Evolutionary conservation across 2,113 vertebrate species (phyloP).

Genomic region (Oxyura jamaicensis): DNA sequence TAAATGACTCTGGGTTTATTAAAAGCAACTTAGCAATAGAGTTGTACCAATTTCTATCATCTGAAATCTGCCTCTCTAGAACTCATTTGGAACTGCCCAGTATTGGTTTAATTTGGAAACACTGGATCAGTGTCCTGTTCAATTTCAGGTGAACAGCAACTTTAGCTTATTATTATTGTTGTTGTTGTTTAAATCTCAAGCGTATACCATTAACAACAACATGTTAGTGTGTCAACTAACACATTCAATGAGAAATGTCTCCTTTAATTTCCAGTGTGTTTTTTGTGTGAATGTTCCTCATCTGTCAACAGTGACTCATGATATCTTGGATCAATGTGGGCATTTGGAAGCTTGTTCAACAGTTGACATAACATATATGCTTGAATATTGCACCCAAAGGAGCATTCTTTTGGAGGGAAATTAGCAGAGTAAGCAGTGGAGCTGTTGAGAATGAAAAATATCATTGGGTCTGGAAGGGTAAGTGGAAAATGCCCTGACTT

Average conservation of each 20-base stretch:
- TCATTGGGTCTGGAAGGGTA: slow-evolving; percentile 37
- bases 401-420: slow-evolving; percentile 20
- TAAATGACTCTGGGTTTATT: neutral
- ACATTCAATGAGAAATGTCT: slow-evolving; percentile 8
- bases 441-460: slow-evolving; percentile 42
- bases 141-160: slow-evolving; percentile 28
- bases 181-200: neutral
- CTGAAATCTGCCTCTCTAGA: neutral
- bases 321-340: slow-evolving; percentile 38
- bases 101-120: slow-evolving; percentile 30
- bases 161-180: neutral
- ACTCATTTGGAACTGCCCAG: neutral
- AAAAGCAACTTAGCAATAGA: neutral
- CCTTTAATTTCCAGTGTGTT: neutral
- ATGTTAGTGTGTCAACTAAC: slow-evolving; percentile 10
- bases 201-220: neutral
- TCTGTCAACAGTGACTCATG: slow-evolving; percentile 44
- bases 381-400: slow-evolving; percentile 52
- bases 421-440: slow-evolving; percentile 7
- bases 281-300: slow-evolving; percentile 57
- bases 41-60: neutral
- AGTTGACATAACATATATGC: slow-evolving; percentile 29
- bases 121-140: slow-evolving; percentile 21
- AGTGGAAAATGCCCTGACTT: slow-evolving; percentile 21
- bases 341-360: slow-evolving; percentile 43